Evolutionary conservation across 2,888 invertebrate species (phyloP).

Genomic region (Synergus itoensis): DNA sequence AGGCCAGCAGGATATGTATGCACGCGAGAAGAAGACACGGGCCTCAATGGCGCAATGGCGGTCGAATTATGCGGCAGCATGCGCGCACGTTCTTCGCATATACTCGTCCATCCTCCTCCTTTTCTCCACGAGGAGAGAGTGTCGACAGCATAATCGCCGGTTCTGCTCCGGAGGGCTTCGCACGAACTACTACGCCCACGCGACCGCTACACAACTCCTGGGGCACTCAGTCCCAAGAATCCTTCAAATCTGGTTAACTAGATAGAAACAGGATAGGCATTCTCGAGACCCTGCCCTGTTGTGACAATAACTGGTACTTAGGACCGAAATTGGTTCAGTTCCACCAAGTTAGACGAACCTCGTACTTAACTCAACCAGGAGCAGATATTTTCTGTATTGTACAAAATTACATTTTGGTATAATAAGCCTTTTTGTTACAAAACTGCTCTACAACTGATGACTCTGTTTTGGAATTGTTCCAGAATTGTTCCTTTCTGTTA

Average conservation of each 20-base stretch:
- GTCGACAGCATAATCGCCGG: slow-evolving; percentile 74
- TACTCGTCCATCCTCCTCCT: slow-evolving; percentile 39
- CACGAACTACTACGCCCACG: slow-evolving; percentile 58
- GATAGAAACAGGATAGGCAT: not conserved
- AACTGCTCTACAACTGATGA: no score
- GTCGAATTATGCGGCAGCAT: slow-evolving; percentile 60
- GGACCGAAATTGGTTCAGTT: not conserved
- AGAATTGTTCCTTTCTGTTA: no score
- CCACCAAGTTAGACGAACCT: no score
- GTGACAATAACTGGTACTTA: slow-evolving; percentile 4
- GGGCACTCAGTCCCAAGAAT: slow-evolving; percentile 21
- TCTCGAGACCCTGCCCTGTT: slow-evolving; percentile 10
- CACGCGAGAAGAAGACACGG: slow-evolving; percentile 54
- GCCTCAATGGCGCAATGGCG: slow-evolving; percentile 66
- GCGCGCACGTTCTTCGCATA: slow-evolving; percentile 53
- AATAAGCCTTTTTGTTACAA: no score
- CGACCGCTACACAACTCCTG: slow-evolving; percentile 50
- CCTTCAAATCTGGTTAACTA: slow-evolving; percentile 32
- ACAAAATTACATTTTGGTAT: no score
- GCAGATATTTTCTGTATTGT: no score
- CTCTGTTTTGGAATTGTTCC: no score
- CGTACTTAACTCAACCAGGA: no score
- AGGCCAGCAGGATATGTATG: slow-evolving; percentile 50
- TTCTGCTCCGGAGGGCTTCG: slow-evolving; percentile 60
- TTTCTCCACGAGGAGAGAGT: slow-evolving; percentile 62